phyloP scores from a whole-genome alignment of 2,888 invertebrate genomes.

The Balanococcus diminutus region DNA sequence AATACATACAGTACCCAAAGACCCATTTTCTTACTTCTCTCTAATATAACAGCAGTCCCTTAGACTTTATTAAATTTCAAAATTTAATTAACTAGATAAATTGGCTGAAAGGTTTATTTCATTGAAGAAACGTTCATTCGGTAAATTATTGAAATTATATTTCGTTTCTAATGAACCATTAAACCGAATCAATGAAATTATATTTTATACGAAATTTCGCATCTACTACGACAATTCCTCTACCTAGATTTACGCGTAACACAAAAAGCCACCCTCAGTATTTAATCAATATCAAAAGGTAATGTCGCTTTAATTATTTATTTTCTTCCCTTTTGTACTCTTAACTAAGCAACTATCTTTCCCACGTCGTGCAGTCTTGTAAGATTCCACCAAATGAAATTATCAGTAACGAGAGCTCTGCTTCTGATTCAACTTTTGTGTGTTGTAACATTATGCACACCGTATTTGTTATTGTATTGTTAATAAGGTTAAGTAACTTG shows the following conservation, averaged over 20 bases:
- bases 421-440: not conserved
- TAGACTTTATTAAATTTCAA: conserved; percentile 40
- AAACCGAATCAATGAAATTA: conserved; percentile 44
- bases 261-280: not conserved
- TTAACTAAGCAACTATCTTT: not conserved
- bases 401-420: not conserved
- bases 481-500: not conserved
- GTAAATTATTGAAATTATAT: conserved; percentile 42
- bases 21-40: conserved; percentile 18
- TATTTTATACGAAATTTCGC: conserved; percentile 32
- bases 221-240: not conserved
- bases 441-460: not conserved
- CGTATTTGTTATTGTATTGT: not conserved
- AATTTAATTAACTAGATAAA: conserved; percentile 43
- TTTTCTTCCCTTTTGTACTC: not conserved
- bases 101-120: conserved; percentile 41
- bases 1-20: not conserved
- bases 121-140: conserved; percentile 42
- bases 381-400: not conserved
- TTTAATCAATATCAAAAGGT: conserved; percentile 24
- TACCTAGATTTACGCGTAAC: conserved; percentile 25
- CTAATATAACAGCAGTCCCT: conserved; percentile 29
- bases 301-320: conserved; percentile 35
- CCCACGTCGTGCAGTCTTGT: too few species aligned
- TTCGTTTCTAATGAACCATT: conserved; percentile 39